These are phyloP conservation scores for Gnathonemus longibarbis DNA, from an alignment of 2,113 vertebrate genomes.

Conservation along the genomic window DNA sequence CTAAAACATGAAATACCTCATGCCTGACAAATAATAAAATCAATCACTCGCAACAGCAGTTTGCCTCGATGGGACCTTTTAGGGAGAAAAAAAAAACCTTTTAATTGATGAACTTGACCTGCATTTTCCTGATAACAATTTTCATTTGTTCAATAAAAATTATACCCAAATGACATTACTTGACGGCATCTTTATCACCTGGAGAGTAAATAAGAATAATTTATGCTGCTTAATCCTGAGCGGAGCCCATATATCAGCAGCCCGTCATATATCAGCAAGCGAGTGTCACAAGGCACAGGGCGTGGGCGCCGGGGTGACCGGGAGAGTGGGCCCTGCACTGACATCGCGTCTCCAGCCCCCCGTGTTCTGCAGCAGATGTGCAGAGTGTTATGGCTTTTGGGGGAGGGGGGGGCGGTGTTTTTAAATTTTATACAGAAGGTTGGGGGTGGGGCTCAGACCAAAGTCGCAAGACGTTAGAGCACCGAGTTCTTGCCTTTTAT, in stretches of 20 bases:
- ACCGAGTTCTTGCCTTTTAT: neutral
- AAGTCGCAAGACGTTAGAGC: neutral
- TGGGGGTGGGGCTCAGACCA: neutral
- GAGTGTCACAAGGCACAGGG: slow-evolving; percentile 50
- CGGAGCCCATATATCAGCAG: slow-evolving; percentile 61
- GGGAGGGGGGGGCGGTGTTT: slow-evolving; percentile 33
- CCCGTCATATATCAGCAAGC: slow-evolving; percentile 52
- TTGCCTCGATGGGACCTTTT: slow-evolving; percentile 46
- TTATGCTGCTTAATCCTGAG: slow-evolving; percentile 68
- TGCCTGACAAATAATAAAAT: slow-evolving; percentile 68
- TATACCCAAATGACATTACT: slow-evolving; percentile 70
- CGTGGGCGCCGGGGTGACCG: slow-evolving; percentile 53
- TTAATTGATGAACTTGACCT: slow-evolving; percentile 74
- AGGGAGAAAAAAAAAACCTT: slow-evolving; percentile 48
- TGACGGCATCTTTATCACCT: slow-evolving; percentile 70
- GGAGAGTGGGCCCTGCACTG: slow-evolving; percentile 40
- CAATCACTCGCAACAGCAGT: slow-evolving; percentile 62
- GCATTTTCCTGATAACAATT: slow-evolving; percentile 68
- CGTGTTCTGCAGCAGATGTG: slow-evolving; percentile 44
- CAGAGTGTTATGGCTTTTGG: slow-evolving; percentile 51
- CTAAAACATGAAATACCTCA: slow-evolving; percentile 55
- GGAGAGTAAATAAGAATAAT: slow-evolving; percentile 73
- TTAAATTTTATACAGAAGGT: neutral
- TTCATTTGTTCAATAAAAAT: slow-evolving; percentile 73
- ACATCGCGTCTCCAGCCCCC: slow-evolving; percentile 25